Evolutionary conservation across 2,888 invertebrate genomes (phyloP).

Genomic region (Autographa gamma): DNA sequence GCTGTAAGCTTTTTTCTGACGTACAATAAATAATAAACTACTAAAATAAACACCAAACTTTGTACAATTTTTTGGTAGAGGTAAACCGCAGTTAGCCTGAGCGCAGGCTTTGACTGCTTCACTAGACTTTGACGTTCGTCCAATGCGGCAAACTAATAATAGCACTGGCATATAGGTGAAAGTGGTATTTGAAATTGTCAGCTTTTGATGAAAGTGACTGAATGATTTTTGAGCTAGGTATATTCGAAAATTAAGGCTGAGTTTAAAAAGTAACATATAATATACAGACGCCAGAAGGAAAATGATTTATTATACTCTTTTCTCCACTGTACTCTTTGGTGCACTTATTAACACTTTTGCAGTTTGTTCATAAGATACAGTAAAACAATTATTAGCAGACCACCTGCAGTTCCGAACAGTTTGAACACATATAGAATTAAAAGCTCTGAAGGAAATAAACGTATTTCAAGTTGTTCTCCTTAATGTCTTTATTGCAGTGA

Average conservation of each 20-base stretch:
- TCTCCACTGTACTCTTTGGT: too few relatives aligned
- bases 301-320: too few relatives aligned
- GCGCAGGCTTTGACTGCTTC: too few relatives aligned
- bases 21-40: too few relatives aligned
- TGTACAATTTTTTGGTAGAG: not conserved
- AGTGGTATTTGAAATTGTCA: not conserved
- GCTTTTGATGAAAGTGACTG: too few relatives aligned
- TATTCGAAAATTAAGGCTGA: not conserved
- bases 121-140: too few relatives aligned
- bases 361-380: not conserved
- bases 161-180: not conserved
- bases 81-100: too few relatives aligned
- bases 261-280: too few relatives aligned
- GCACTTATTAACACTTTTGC: not conserved
- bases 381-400: not conserved
- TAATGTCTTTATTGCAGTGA: not conserved
- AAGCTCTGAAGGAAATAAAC: not conserved
- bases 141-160: too few relatives aligned
- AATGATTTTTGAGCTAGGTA: not conserved
- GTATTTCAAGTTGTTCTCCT: not conserved
- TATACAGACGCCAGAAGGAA: too few relatives aligned
- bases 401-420: not conserved
- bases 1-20: too few relatives aligned
- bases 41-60: too few relatives aligned
- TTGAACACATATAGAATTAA: not conserved